Evolutionary conservation across 2,113 vertebrate species (phyloP).

Genomic region (Gallinago jamesoni): DNA sequence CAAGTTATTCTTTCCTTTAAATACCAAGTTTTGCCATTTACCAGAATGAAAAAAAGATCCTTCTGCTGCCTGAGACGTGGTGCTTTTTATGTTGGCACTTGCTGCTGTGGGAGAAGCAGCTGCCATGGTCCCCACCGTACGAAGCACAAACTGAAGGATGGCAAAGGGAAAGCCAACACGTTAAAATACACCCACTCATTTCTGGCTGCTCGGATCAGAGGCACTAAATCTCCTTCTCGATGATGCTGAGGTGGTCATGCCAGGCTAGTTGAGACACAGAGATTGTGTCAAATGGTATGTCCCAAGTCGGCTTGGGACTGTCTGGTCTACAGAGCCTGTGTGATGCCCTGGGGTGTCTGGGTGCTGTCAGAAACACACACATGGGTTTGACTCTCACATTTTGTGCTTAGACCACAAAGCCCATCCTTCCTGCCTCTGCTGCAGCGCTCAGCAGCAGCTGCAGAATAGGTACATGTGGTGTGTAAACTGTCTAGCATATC

Average conservation of each 20-base stretch:
- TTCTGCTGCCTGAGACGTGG: not conserved
- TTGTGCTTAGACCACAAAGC: not conserved
- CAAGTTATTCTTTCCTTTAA: not conserved
- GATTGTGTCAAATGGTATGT: accelerated
- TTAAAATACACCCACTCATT: not conserved
- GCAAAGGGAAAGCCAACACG: not conserved
- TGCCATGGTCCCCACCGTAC: not conserved
- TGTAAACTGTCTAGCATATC: not conserved
- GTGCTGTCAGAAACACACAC: not conserved
- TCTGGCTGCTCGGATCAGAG: not conserved
- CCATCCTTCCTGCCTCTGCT: not conserved
- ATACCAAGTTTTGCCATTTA: not conserved
- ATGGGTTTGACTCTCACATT: accelerated
- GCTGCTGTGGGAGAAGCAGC: not conserved
- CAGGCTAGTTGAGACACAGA: not conserved
- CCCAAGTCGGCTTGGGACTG: accelerated
- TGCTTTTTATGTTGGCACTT: not conserved
- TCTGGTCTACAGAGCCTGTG: not conserved
- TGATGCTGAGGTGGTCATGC: not conserved
- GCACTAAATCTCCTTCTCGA: not conserved
- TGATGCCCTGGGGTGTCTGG: accelerated
- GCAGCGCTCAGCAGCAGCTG: not conserved
- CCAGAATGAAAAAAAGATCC: not conserved
- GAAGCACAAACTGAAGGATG: not conserved
- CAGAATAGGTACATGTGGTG: accelerated